These are phyloP conservation scores for Alloplasta piceator DNA, from an alignment of 2,888 invertebrate genomes.

Conservation along the genomic window DNA sequence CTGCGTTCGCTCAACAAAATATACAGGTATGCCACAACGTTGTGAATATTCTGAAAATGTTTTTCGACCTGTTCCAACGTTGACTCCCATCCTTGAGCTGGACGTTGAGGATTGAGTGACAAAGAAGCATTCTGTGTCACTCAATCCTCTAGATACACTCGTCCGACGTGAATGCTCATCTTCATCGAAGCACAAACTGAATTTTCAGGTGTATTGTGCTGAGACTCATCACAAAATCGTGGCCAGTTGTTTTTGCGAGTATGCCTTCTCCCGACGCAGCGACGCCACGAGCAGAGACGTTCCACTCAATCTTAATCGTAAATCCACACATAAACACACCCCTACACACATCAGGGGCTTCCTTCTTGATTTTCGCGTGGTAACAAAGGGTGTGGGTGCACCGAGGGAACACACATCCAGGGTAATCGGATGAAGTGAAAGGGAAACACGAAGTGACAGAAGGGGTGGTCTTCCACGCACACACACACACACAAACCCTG, in stretches of 20 bases:
- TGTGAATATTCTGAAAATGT: not conserved
- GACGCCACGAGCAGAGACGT: conserved; percentile 47
- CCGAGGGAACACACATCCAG: conserved; percentile 36
- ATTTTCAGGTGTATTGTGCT: not conserved
- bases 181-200: not conserved
- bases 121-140: conserved; percentile 15
- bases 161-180: not conserved
- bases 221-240: not conserved
- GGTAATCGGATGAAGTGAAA: conserved; percentile 63
- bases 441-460: conserved; percentile 63
- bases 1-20: not conserved
- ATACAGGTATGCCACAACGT: not conserved
- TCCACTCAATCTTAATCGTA: conserved; percentile 62
- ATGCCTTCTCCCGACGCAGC: conserved; percentile 36
- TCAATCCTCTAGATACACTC: conserved; percentile 21
- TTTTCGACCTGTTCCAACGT: conserved; percentile 19
- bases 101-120: not conserved
- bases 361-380: conserved; percentile 29
- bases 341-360: conserved; percentile 33
- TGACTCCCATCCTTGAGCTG: not conserved
- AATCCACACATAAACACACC: conserved; percentile 27
- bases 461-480: conserved; percentile 42
- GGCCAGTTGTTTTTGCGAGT: conserved; percentile 34
- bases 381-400: not conserved
- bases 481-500: not conserved